Evolutionary conservation across 2,888 invertebrate species (phyloP), one percentile per base, ranked within the genome.

Genomic region (Drosophila dives): DNA sequence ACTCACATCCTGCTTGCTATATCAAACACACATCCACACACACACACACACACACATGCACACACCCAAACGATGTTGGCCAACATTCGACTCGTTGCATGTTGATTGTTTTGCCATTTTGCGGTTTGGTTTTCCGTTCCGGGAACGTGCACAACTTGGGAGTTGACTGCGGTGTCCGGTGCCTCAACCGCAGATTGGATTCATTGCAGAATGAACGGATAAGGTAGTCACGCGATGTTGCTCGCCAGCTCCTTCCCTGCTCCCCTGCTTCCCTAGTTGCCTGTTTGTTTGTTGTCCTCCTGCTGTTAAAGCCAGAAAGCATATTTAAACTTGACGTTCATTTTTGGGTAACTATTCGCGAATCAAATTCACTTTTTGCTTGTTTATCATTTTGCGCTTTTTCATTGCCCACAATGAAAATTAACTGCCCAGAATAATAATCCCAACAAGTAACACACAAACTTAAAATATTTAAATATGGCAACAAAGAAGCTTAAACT

Each of bases 31-130:
- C 60, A 65, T 51, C 58, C 77, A 51, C 23, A 23, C n/a, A 32
- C 40, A 56, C 42, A 51, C 11, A 17, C 32, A 26, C 23, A 33
- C 11, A 32, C 40, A 60, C 29, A 61, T 5, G 17, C 20, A 42
- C 23, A 53, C 1, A 48, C 33, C 45, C 51, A 36, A 26, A 15
- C n/a, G 32, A 45, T 53, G 48, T 68, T 32, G 29, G 42, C 45
- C 42, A 56, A 78, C 74, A 72, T 65, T 67, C 76, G 81, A 67
- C 69, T 75, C 81, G 74, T 63, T 76, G 89, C 84, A 76, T 74
- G 84, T 84, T 87, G 85, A 85, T 85, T 85, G 85, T 85, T 85
- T 89, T 84, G 90, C 87, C 85, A 89, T 85, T 85, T 85, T 85
- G 89, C 68, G 85, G 85, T 77, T 81, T 69, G 78, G 64, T 69